Percentiles rank a stretch among this genome's conserved stretches.
Evolutionary conservation across 2,888 invertebrate species (phyloP).

Genomic region (Ornithoptera priamus): DNA sequence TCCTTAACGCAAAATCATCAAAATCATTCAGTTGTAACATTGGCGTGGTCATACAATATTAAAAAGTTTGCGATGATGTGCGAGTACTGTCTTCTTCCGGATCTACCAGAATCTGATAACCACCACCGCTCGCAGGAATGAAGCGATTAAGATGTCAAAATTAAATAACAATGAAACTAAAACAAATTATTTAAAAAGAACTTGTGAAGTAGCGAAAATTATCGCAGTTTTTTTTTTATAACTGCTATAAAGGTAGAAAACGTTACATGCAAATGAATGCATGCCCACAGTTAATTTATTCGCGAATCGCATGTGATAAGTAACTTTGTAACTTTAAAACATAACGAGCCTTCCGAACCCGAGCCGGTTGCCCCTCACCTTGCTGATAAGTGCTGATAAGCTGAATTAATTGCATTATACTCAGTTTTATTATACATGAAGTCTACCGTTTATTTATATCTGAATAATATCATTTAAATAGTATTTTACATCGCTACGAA

Average conservation of each 20-base stretch:
- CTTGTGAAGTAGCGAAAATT: too few relatives aligned
- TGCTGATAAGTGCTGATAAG: slow-evolving; percentile 3
- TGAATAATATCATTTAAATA: background rate
- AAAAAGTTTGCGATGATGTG: too few relatives aligned
- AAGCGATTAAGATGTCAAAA: too few relatives aligned
- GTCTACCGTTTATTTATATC: background rate
- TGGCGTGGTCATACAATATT: too few relatives aligned
- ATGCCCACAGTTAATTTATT: slow-evolving; percentile 23
- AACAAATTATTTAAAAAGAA: too few relatives aligned
- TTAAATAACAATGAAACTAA: too few relatives aligned
- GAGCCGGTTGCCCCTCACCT: background rate
- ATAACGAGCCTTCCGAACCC: background rate
- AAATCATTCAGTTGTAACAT: too few relatives aligned
- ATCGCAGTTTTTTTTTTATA: too few relatives aligned
- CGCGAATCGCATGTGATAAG: slow-evolving; percentile 24
- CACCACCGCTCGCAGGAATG: too few relatives aligned
- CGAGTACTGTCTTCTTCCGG: too few relatives aligned
- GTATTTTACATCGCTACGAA: background rate
- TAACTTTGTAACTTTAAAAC: background rate
- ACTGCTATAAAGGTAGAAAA: background rate
- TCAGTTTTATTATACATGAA: slow-evolving; percentile 2
- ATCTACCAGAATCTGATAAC: too few relatives aligned
- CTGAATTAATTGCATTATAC: slow-evolving; percentile 8
- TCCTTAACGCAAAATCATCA: too few relatives aligned
- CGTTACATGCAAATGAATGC: slow-evolving; percentile 7